Conservation (phyloP, 2,113 vertebrate species). For the Erythrolamprus reginae region DNA sequence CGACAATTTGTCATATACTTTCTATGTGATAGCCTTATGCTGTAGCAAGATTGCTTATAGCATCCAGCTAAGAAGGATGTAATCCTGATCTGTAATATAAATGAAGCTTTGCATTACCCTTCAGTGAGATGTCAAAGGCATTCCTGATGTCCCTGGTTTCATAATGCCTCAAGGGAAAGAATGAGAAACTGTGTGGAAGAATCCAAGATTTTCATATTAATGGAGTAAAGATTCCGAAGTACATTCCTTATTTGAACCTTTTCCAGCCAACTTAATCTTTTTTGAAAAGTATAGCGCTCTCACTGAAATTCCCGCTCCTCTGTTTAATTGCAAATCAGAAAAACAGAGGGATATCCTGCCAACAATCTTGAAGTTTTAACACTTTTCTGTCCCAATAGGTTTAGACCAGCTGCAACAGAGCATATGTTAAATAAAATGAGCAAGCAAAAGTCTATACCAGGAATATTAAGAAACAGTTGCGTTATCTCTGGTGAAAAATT, state of each 20-base stretch:
- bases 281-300: not conserved
- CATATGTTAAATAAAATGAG: conserved; percentile 53
- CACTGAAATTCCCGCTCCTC: conserved; percentile 25
- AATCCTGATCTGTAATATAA: not conserved
- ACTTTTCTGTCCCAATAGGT: conserved; percentile 40
- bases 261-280: not conserved
- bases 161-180: not conserved
- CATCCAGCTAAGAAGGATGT: not conserved
- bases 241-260: not conserved
- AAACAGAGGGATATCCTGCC: conserved; percentile 42
- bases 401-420: conserved; percentile 51
- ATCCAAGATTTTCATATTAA: not conserved
- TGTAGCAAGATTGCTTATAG: not conserved
- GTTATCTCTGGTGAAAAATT: conserved; percentile 52
- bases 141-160: not conserved
- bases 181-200: not conserved
- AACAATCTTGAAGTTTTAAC: conserved; percentile 49
- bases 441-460: conserved; percentile 31
- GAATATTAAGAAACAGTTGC: conserved; percentile 47
- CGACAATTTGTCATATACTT: not conserved
- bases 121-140: not conserved
- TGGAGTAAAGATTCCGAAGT: not conserved
- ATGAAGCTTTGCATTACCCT: conserved; percentile 1
- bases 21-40: not conserved
- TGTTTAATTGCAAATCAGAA: conserved; percentile 9